These are phyloP conservation scores for Symphodus melops DNA, from an alignment of 2,113 vertebrate species.

Conservation along the genomic window DNA sequence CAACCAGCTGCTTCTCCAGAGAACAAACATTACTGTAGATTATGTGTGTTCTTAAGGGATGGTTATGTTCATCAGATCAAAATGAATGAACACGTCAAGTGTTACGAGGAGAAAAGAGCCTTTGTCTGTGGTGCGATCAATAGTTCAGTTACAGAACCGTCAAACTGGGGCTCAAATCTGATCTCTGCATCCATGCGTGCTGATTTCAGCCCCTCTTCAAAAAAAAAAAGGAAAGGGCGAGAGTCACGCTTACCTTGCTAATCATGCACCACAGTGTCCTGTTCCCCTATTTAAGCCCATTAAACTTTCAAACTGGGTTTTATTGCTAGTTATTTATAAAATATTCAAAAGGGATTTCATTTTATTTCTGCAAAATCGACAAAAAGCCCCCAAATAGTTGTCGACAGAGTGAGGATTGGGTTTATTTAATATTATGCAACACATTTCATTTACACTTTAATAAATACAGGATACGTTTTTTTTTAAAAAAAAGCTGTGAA, in stretches of 20 bases:
- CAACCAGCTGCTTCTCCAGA: slow-evolving; percentile 71
- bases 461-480: not conserved
- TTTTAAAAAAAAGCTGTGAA: not conserved
- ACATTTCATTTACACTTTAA: not conserved
- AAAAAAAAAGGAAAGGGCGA: slow-evolving; percentile 9
- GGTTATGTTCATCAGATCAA: slow-evolving; percentile 18
- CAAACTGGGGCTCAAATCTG: slow-evolving; percentile 4
- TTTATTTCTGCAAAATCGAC: not conserved
- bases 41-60: slow-evolving; percentile 12
- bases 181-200: slow-evolving; percentile 4
- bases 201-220: not conserved
- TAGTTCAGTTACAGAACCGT: not conserved
- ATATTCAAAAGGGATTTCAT: not conserved
- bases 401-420: not conserved
- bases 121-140: not conserved
- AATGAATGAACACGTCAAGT: slow-evolving; percentile 11
- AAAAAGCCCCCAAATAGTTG: not conserved
- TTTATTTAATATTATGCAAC: slow-evolving; percentile 4
- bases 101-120: slow-evolving; percentile 1
- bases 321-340: not conserved
- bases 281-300: not conserved
- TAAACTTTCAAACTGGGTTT: not conserved
- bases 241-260: slow-evolving; percentile 6
- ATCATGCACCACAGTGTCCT: not conserved
- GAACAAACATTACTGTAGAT: slow-evolving; percentile 22